These are phyloP conservation scores for Drosophila helvetica DNA, from an alignment of 2,888 invertebrate genomes.

Conservation along the genomic window DNA sequence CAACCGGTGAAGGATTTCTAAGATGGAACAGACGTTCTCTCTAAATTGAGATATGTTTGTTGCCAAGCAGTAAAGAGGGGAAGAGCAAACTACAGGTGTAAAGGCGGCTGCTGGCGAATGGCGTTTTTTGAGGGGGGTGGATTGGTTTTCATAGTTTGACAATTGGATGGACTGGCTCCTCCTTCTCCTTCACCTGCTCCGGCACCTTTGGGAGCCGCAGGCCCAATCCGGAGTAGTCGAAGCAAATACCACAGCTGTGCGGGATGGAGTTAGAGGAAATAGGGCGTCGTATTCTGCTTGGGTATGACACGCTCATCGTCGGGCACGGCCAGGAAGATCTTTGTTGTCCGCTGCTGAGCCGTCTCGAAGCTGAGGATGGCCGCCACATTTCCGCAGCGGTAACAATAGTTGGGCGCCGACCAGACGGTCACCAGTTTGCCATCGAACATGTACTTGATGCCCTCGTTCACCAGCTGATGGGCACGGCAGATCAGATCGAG, in stretches of 20 bases:
- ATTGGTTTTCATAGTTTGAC: not conserved
- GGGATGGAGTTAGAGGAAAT: conserved; percentile 91
- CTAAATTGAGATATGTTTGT: not conserved
- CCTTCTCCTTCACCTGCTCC: not conserved
- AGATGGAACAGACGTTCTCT: not conserved
- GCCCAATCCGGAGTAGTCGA: not conserved
- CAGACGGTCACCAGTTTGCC: conserved; percentile 98
- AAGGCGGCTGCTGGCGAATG: conserved; percentile 1
- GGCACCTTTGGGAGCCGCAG: not conserved
- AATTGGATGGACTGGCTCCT: not conserved
- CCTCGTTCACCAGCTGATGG: conserved; percentile 99
- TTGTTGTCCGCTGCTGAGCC: conserved; percentile 90
- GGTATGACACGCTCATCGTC: conserved; percentile 97
- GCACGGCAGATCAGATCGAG: conserved; percentile 98
- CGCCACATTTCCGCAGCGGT: conserved; percentile 99
- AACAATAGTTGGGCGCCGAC: conserved; percentile 99
- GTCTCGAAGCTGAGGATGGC: conserved; percentile 96
- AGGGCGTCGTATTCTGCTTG: conserved; percentile 95
- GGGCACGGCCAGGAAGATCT: conserved; percentile 97
- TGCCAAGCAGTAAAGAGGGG: not conserved
- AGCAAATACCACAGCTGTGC: conserved; percentile 14
- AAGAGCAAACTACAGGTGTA: not conserved
- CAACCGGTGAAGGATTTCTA: not conserved
- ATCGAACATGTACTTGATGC: conserved; percentile 99
- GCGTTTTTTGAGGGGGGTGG: not conserved